Percentiles rank a stretch among this genome's conserved stretches.
Conservation (phyloP, 1,140 invertebrate species). For the Lepidurus packardi region DNA sequence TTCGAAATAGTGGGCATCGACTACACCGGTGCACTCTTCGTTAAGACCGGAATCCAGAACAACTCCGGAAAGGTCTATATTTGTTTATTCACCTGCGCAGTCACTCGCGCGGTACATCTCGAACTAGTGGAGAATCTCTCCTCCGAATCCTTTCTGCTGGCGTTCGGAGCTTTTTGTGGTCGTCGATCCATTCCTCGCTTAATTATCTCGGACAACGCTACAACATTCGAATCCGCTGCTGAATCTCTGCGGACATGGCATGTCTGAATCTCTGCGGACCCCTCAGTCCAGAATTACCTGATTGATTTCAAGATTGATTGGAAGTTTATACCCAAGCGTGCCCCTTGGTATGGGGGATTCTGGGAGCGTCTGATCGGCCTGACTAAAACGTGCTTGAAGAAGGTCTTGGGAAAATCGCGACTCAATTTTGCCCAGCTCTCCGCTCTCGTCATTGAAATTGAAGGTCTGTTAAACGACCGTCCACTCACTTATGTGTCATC, state of each 20-base stretch:
- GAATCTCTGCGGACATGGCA: background rate
- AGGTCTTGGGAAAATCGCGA: conserved; percentile 34
- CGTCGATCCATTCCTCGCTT: background rate
- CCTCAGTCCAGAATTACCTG: background rate
- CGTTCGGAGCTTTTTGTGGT: conserved; percentile 36
- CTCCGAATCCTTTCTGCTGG: conserved; percentile 36
- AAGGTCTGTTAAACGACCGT: conserved; percentile 27
- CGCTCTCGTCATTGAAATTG: conserved; percentile 31
- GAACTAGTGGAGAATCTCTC: conserved; percentile 37
- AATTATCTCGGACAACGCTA: conserved; percentile 32
- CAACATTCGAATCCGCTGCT: conserved; percentile 29
- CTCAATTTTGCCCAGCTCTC: conserved; percentile 26
- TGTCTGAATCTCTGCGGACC: no score
- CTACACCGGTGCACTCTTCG: background rate
- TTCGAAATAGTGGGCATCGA: conserved; percentile 9
- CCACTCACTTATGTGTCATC: conserved; percentile 28
- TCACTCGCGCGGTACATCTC: conserved; percentile 46
- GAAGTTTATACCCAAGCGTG: conserved; percentile 39
- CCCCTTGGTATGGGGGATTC: conserved; percentile 42
- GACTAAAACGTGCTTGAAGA: conserved; percentile 36
- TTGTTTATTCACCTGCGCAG: conserved; percentile 44
- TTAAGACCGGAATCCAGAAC: background rate
- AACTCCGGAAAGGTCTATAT: conserved; percentile 27
- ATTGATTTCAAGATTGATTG: conserved; percentile 34
- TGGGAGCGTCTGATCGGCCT: conserved; percentile 42